Percentiles rank a stretch among this genome's conserved stretches.
These are phyloP conservation scores for Xerus inauris DNA, from an alignment of 2,113 vertebrate species.

Conservation along the genomic window DNA sequence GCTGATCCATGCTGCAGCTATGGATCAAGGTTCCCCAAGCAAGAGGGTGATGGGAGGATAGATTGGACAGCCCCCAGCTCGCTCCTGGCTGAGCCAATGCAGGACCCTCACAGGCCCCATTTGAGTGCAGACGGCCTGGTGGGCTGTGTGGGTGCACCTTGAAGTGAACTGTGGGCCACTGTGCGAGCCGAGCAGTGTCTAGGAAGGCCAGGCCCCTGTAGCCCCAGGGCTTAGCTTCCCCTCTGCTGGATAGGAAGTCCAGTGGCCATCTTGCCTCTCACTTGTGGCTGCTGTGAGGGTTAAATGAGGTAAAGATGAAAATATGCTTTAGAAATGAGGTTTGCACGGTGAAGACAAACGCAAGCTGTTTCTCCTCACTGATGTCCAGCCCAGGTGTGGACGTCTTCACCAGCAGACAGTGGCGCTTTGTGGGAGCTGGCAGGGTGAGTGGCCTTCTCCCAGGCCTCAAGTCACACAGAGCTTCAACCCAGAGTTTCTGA, in stretches of 20 bases:
- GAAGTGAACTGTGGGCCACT: background rate
- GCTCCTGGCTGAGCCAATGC: background rate
- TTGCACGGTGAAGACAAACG: background rate
- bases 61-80: background rate
- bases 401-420: background rate
- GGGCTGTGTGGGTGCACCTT: accelerated
- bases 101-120: background rate
- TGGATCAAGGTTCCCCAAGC: background rate
- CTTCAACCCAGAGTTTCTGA: background rate
- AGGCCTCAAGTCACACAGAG: background rate
- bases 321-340: slow-evolving; percentile 32
- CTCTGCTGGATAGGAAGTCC: background rate
- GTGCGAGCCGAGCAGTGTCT: background rate
- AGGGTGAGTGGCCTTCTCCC: background rate
- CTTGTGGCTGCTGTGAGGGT: background rate
- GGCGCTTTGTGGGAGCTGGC: slow-evolving; percentile 28
- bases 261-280: background rate
- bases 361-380: slow-evolving; percentile 21
- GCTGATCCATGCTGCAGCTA: background rate
- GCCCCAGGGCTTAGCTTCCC: background rate
- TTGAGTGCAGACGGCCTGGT: background rate
- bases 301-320: slow-evolving; percentile 42
- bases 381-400: slow-evolving; percentile 31
- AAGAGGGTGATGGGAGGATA: background rate
- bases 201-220: background rate